A percentile compares a stretch with the other conserved stretches of the same genome.
These are phyloP conservation scores for Panthera uncia DNA, from an alignment of 2,113 vertebrate species.

Conservation along the genomic window DNA sequence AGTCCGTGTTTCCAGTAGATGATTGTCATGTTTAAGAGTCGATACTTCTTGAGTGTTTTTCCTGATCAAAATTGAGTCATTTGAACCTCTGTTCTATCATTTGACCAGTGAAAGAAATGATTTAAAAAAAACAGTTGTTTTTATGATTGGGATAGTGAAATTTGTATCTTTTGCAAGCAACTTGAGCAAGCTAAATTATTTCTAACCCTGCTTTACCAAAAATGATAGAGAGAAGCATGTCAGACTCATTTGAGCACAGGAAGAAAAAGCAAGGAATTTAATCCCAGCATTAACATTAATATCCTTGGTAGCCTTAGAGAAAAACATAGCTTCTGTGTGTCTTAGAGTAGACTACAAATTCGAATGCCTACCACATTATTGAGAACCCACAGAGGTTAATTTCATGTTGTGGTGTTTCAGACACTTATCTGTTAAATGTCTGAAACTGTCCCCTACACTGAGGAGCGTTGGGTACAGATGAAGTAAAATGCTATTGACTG, in stretches of 20 bases:
- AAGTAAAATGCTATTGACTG: conserved; percentile 3
- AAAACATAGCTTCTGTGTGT: conserved; percentile 19
- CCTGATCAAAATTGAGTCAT: conserved; percentile 34
- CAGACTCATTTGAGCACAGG: conserved; percentile 35
- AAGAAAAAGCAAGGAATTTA: conserved; percentile 18
- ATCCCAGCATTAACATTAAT: conserved; percentile 13
- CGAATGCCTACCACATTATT: background rate
- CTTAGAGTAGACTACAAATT: background rate
- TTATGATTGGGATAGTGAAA: background rate
- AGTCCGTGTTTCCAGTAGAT: background rate
- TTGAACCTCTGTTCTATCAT: conserved; percentile 1
- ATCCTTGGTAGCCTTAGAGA: background rate
- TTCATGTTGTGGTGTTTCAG: conserved; percentile 14
- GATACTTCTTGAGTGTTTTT: background rate
- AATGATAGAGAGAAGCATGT: background rate
- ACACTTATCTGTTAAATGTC: background rate
- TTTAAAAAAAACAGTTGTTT: background rate
- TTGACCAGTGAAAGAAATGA: background rate
- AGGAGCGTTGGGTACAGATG: background rate
- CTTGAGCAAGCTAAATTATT: conserved; percentile 20
- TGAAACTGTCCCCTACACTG: background rate
- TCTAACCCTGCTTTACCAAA: conserved; percentile 42
- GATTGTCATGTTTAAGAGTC: conserved; percentile 1
- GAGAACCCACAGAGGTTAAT: background rate
- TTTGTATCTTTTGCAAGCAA: conserved; percentile 32